Percentiles rank a stretch among this genome's conserved stretches.
These are phyloP conservation scores for Propsilocerus akamusi DNA, from an alignment of 1,140 invertebrate genomes.

Conservation along the genomic window DNA sequence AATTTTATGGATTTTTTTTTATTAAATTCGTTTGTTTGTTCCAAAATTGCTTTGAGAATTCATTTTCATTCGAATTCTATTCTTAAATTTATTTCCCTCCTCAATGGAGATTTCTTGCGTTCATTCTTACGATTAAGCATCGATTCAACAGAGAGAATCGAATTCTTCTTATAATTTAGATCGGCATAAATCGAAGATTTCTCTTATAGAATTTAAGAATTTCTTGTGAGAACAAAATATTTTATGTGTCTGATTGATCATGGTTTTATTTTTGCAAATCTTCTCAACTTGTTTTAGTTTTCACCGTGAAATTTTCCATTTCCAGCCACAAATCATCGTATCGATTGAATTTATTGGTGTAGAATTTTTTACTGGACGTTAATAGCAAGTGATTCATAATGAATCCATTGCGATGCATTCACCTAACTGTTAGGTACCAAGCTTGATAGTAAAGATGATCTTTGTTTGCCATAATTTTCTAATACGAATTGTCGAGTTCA, in stretches of 20 bases:
- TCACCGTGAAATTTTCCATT: not conserved
- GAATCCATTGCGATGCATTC: not conserved
- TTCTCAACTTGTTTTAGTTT: not conserved
- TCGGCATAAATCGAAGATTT: too few species aligned
- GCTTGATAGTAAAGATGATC: not conserved
- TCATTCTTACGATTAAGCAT: too few species aligned
- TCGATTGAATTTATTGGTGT: too few species aligned
- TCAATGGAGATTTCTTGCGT: not conserved
- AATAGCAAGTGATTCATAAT: not conserved
- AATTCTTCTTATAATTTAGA: too few species aligned
- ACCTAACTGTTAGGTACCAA: not conserved
- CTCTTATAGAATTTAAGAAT: too few species aligned
- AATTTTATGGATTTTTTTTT: not conserved
- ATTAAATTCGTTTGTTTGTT: not conserved
- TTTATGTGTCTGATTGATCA: too few species aligned
- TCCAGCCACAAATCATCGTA: too few species aligned
- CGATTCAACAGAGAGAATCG: too few species aligned
- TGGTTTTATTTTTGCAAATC: too few species aligned
- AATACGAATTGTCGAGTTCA: not conserved
- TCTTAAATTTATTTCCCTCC: not conserved
- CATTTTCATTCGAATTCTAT: not conserved
- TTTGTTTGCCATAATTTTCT: conserved; percentile 1
- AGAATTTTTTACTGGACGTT: not conserved
- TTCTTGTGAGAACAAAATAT: too few species aligned
- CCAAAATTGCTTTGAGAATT: not conserved